Percentiles rank a stretch among this genome's conserved stretches.
These are phyloP conservation scores for Leucosticte australis DNA, from an alignment of 2,113 vertebrate species.

Conservation along the genomic window DNA sequence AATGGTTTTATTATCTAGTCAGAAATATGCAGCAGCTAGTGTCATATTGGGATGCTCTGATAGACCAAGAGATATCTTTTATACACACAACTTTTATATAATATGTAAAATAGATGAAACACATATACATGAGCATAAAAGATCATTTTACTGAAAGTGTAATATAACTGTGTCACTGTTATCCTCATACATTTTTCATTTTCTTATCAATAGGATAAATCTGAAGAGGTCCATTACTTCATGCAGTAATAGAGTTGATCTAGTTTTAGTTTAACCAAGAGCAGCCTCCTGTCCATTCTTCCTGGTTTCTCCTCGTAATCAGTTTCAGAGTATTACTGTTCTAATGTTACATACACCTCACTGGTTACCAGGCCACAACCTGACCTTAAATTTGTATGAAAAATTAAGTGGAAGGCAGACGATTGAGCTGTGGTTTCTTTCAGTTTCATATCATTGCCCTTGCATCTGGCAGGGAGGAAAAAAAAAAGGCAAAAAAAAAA, in stretches of 20 bases:
- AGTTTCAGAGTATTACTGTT: conserved; percentile 48
- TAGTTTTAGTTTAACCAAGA: conserved; percentile 28
- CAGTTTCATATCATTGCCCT: conserved; percentile 69
- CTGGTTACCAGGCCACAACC: conserved; percentile 51
- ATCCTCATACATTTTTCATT: not conserved
- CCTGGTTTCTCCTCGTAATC: not conserved
- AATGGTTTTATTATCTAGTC: not conserved
- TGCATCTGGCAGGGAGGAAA: conserved; percentile 41
- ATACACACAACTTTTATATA: not conserved
- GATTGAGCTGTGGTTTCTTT: conserved; percentile 80
- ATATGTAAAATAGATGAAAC: not conserved
- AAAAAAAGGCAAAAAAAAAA: not conserved
- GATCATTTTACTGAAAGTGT: not conserved
- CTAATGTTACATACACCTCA: conserved; percentile 51
- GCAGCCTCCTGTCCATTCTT: not conserved
- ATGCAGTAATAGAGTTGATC: not conserved
- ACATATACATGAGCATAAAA: not conserved
- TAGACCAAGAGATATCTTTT: not conserved
- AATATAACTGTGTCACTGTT: not conserved
- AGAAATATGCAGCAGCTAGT: not conserved
- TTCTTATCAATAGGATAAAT: not conserved
- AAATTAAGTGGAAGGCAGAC: conserved; percentile 79
- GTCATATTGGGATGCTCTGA: not conserved
- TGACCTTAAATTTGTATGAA: conserved; percentile 81
- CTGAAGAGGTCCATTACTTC: not conserved